Base-by-base conservation (phyloP, 2,797 vertebrate genomes). In the Falco rusticolus region DNA sequence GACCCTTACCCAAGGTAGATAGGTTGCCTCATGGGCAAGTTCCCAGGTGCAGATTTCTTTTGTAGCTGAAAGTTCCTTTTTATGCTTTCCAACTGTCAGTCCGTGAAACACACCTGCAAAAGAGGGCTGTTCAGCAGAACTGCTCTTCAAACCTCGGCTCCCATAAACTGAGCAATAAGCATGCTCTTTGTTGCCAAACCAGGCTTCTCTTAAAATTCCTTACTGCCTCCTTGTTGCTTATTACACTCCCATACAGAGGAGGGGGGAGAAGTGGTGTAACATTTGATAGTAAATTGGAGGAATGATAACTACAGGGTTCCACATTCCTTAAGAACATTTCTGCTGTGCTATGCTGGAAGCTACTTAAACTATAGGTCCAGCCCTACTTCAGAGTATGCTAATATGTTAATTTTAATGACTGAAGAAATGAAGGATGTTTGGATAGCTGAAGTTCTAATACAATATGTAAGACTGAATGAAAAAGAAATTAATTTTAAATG, bases 401-500 rank as follows among this genome's bases (percentile, higher is more conserved):
- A 84, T 84, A 33, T 28, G 39, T 78, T 82, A 14, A 56, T 72
- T 81, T 78, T 95, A 89, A 83, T 82, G 79, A 79, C 69, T 83
- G 71, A 69, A 94, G 47, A 87, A 84, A 76, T 69, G 47, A 66
- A 90, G 74, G 37, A 61, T 71, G 13, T 50, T 92, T 81, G 71
- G 41, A 43, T 68, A 94, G 82, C 65, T 94, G 75, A 86, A 88
- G 61, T 91, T 93, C 51, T 88, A 70, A 78, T 82, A 96, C 76
- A 94, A 76, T 92, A 60, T 34, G 34, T 87, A 91, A 91, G 72
- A 79, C 50, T 84, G 92, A 93, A 96, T 94, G 91, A 89, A 93
- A 96, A 93, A 92, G 72, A 96, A 95, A 94, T 95, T 92, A 82
- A 94, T 94, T 97, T 94, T 57, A 93, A 92, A 93, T 97, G 89